Evolutionary conservation across 2,113 vertebrate genomes (phyloP).

Genomic region (Carassius gibelio): DNA sequence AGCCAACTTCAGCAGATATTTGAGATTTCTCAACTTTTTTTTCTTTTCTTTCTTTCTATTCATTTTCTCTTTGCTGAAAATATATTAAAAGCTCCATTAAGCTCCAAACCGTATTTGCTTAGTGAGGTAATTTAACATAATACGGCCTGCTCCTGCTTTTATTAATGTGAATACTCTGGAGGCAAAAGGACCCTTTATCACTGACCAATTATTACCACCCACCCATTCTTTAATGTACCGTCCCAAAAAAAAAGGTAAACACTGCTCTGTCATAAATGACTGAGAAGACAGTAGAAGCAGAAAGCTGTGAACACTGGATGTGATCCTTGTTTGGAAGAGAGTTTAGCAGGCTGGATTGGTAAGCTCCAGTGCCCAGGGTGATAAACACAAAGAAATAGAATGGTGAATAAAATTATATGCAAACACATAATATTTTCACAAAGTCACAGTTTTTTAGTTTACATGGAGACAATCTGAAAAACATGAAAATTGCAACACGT

Average conservation of each 20-base stretch:
- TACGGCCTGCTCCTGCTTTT: constrained; percentile 63
- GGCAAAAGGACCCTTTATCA: constrained; percentile 65
- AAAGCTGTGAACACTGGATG: not conserved
- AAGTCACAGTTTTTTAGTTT: too few species aligned
- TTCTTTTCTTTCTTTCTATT: constrained; percentile 13
- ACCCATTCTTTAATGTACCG: constrained; percentile 66
- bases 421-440: too few species aligned
- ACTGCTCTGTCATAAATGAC: constrained; percentile 33
- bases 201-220: constrained; percentile 58
- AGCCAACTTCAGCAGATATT: too few species aligned
- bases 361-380: too few species aligned
- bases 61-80: constrained; percentile 16
- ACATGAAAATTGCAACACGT: too few species aligned
- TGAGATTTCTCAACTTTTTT: constrained; percentile 30
- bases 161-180: constrained; percentile 61
- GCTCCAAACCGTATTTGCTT: constrained; percentile 29
- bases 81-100: constrained; percentile 39
- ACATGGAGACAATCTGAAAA: too few species aligned
- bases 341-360: not conserved
- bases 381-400: too few species aligned
- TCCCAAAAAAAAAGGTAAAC: constrained; percentile 59
- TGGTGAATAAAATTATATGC: too few species aligned
- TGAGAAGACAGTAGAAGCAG: not conserved
- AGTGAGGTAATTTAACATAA: constrained; percentile 66
- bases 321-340: not conserved